A percentile compares a stretch with the other conserved stretches of the same genome.
Conservation (phyloP, 2,888 invertebrate genomes). For the Nomada fabriciana region DNA sequence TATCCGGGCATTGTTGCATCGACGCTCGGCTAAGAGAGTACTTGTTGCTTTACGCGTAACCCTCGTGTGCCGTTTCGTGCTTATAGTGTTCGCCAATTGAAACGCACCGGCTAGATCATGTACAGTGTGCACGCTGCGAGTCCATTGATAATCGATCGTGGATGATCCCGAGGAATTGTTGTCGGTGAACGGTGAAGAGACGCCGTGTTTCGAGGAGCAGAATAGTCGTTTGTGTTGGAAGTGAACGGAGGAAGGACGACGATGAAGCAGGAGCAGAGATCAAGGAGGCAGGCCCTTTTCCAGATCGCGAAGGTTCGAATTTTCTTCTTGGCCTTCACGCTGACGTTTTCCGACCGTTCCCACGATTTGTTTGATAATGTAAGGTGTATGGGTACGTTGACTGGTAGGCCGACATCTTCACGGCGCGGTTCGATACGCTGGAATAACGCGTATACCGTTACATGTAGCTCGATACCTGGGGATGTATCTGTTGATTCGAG, state of each 20-base stretch:
- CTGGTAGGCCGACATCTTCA: not conserved
- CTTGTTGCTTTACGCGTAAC: constrained; percentile 60
- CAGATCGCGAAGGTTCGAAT: constrained; percentile 90
- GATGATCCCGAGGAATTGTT: constrained; percentile 39
- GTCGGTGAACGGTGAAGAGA: constrained; percentile 13
- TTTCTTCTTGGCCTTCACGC: not conserved
- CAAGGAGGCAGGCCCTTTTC: constrained; percentile 86
- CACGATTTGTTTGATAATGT: constrained; percentile 1
- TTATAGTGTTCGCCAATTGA: constrained; percentile 26
- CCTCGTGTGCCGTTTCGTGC: constrained; percentile 51
- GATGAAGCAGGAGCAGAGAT: constrained; percentile 81
- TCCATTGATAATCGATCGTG: constrained; percentile 24
- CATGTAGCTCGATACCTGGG: constrained; percentile 29
- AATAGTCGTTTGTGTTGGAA: constrained; percentile 1
- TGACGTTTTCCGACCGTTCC: too few species aligned
- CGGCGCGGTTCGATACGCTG: constrained; percentile 47
- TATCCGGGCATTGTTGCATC: constrained; percentile 81
- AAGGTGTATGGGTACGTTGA: too few species aligned
- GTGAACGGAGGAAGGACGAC: constrained; percentile 32
- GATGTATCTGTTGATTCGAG: constrained; percentile 65
- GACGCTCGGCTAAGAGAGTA: constrained; percentile 80
- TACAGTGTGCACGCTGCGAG: constrained; percentile 36
- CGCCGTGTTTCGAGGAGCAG: constrained; percentile 10
- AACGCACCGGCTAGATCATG: constrained; percentile 46
- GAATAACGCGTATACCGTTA: constrained; percentile 66